These are phyloP conservation scores for Salmo trutta DNA, from an alignment of 2,797 vertebrate species.

Conservation along the genomic window DNA sequence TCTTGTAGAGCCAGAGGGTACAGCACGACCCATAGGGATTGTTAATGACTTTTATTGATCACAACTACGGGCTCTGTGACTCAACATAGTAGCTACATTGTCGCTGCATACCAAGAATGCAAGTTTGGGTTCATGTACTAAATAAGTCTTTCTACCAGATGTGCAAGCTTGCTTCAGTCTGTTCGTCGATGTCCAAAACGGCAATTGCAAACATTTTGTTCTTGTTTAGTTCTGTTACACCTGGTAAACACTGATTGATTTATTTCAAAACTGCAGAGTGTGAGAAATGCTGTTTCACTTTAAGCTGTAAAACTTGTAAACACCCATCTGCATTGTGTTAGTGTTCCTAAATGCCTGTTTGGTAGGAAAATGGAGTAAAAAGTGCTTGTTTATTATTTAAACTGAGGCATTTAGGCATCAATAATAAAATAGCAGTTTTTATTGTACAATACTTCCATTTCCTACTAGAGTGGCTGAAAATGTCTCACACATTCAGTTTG, in stretches of 20 bases:
- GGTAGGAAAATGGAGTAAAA: neutral
- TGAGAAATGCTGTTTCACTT: neutral
- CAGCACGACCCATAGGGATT: too few relatives aligned
- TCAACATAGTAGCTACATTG: too few relatives aligned
- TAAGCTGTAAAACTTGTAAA: neutral
- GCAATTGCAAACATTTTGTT: conserved; percentile 54
- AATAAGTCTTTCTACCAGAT: conserved; percentile 22
- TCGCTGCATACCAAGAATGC: too few relatives aligned
- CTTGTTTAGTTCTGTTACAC: too few relatives aligned
- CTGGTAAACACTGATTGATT: conserved; percentile 44
- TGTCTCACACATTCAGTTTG: neutral
- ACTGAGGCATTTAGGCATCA: neutral
- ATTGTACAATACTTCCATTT: neutral
- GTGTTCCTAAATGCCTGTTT: neutral
- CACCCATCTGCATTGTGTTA: neutral
- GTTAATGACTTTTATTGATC: too few relatives aligned
- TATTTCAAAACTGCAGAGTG: neutral
- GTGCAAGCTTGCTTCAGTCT: neutral
- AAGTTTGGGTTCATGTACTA: neutral
- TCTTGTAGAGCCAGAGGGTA: too few relatives aligned
- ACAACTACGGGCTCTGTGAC: too few relatives aligned
- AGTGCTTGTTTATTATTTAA: neutral
- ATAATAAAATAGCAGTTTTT: neutral
- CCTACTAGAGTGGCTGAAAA: neutral
- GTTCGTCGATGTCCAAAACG: conserved; percentile 31